Conservation (phyloP, 2,797 vertebrate genomes). For the Scolopax bukidnonensis region DNA sequence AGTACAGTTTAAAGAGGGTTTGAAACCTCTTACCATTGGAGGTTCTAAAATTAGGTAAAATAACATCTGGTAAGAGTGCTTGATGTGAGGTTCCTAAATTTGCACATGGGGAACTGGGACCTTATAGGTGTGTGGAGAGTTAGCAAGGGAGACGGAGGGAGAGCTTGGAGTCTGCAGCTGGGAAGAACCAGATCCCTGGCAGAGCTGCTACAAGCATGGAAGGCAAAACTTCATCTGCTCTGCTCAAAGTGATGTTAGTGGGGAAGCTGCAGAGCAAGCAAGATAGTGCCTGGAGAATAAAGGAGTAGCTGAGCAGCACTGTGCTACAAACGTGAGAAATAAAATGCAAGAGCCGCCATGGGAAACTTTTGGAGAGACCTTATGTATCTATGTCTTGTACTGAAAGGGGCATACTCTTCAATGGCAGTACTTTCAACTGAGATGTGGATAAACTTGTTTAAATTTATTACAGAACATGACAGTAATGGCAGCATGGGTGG, state of each 20-base stretch:
- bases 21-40: not conserved
- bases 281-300: not conserved
- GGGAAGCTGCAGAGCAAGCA: not conserved
- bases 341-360: fast-evolving
- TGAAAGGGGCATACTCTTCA: not conserved
- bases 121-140: not conserved
- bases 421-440: not conserved
- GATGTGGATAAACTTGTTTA: not conserved
- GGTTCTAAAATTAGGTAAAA: not conserved
- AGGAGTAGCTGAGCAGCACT: not conserved
- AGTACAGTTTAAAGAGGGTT: not conserved
- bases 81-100: not conserved
- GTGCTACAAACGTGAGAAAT: not conserved
- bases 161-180: not conserved
- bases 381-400: not conserved
- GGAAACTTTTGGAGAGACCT: not conserved
- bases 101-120: not conserved
- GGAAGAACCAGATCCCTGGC: not conserved
- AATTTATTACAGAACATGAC: not conserved
- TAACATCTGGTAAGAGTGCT: not conserved
- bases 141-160: not conserved
- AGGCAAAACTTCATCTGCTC: not conserved
- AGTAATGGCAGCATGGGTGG: not conserved
- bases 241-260: not conserved
- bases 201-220: not conserved